These are phyloP conservation scores for Poeciliopsis occidentalis DNA, from an alignment of 2,113 vertebrate genomes.

Conservation along the genomic window DNA sequence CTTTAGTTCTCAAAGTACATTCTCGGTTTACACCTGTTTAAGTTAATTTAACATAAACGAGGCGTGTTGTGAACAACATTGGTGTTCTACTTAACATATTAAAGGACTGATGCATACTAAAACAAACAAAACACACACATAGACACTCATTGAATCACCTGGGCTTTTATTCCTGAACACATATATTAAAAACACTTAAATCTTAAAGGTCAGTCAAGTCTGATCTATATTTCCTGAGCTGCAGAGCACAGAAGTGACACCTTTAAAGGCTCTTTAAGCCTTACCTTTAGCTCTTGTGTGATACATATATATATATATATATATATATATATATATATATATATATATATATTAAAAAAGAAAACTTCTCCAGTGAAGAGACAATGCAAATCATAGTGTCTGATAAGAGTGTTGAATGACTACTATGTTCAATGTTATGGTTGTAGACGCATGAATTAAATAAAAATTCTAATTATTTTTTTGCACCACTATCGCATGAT, in stretches of 20 bases:
- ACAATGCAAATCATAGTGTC: slow-evolving; percentile 42
- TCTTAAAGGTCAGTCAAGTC: slow-evolving; percentile 38
- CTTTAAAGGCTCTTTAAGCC: slow-evolving; percentile 20
- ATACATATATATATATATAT: slow-evolving; percentile 8
- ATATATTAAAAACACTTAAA: slow-evolving; percentile 19
- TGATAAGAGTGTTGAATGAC: slow-evolving; percentile 66
- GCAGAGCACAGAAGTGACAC: slow-evolving; percentile 50
- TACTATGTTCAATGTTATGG: slow-evolving; percentile 71
- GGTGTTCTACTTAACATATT: background rate
- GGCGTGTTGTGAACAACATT: slow-evolving; percentile 14
- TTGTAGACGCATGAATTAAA: slow-evolving; percentile 81
- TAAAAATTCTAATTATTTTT: slow-evolving; percentile 62
- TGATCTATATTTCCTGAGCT: slow-evolving; percentile 19
- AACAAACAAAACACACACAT: background rate
- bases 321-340: background rate
- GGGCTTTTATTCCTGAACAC: background rate
- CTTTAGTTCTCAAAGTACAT: slow-evolving; percentile 55
- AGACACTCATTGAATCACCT: background rate
- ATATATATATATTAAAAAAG: background rate
- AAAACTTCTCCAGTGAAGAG: slow-evolving; percentile 27
- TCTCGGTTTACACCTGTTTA: slow-evolving; percentile 23
- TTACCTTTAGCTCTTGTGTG: slow-evolving; percentile 50
- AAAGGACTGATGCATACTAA: background rate
- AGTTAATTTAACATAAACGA: slow-evolving; percentile 14
- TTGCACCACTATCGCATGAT: slow-evolving; percentile 86